Conservation (phyloP, 1,140 invertebrate genomes). For the Drosophila kohkoa region DNA sequence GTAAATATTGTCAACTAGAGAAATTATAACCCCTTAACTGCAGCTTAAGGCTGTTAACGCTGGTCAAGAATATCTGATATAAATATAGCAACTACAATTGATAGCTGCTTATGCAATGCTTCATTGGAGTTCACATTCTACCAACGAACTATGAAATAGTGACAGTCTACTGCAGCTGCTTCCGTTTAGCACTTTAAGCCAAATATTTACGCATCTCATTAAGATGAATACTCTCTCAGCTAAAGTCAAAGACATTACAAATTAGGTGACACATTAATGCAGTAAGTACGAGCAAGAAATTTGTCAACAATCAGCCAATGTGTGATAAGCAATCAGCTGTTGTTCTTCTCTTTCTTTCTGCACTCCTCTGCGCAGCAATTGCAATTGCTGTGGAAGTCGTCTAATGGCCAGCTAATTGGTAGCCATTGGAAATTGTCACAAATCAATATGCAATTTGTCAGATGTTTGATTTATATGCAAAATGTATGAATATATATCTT, state of each 20-base stretch:
- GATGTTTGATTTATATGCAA: conserved; percentile 41
- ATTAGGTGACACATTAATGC: conserved; percentile 48
- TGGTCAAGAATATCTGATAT: too few relatives aligned
- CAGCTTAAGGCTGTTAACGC: too few relatives aligned
- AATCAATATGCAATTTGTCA: conserved; percentile 52
- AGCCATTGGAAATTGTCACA: conserved; percentile 36
- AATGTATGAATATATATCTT: conserved; percentile 33
- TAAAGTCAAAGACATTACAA: conserved; percentile 1
- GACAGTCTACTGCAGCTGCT: not conserved
- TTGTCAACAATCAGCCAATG: conserved; percentile 9
- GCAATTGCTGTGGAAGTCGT: not conserved
- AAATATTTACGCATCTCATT: conserved; percentile 44
- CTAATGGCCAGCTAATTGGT: conserved; percentile 16
- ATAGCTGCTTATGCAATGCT: too few relatives aligned
- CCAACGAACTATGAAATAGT: too few relatives aligned
- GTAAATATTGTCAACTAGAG: too few relatives aligned
- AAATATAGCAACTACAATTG: too few relatives aligned
- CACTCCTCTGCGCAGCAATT: too few relatives aligned
- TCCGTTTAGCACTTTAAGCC: conserved; percentile 6
- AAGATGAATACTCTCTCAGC: not conserved
- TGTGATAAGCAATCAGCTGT: conserved; percentile 14
- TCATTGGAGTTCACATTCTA: too few relatives aligned
- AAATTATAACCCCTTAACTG: too few relatives aligned
- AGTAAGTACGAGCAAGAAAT: conserved; percentile 23
- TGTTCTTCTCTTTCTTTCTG: not conserved